Evolutionary conservation across 2,797 vertebrate genomes (phyloP).

Genomic region (Neopelma chrysocephalum): DNA sequence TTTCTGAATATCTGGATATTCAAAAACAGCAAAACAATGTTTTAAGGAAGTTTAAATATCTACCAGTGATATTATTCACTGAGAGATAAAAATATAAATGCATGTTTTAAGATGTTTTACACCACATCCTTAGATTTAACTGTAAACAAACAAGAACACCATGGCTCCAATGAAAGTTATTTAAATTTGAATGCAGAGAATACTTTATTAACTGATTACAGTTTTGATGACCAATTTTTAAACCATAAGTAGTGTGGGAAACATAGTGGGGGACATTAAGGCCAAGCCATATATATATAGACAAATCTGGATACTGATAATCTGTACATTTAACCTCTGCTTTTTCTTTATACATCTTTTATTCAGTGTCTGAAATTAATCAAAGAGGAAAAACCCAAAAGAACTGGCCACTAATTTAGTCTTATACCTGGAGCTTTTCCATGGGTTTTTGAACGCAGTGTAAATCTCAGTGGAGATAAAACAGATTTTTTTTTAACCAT

Average conservation of each 20-base stretch:
- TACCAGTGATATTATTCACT: not conserved
- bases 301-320: constrained; percentile 70
- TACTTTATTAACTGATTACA: constrained; percentile 83
- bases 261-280: constrained; percentile 73
- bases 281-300: constrained; percentile 73
- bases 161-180: constrained; percentile 43
- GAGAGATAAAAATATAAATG: not conserved
- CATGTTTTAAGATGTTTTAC: not conserved
- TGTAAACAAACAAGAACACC: constrained; percentile 3
- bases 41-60: not conserved
- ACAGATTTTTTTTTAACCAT: constrained; percentile 18
- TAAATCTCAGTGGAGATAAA: not conserved
- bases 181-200: constrained; percentile 80
- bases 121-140: not conserved
- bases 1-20: no score
- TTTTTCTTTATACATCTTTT: constrained; percentile 70
- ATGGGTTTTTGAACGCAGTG: constrained; percentile 9
- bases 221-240: constrained; percentile 72
- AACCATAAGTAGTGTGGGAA: constrained; percentile 68
- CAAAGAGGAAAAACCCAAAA: not conserved
- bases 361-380: constrained; percentile 63
- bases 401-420: constrained; percentile 29
- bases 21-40: not conserved
- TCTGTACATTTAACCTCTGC: constrained; percentile 77
- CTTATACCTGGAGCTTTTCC: not conserved